These are phyloP conservation scores for Reinhardtius hippoglossoides DNA, from an alignment of 2,113 vertebrate genomes.

Conservation along the genomic window DNA sequence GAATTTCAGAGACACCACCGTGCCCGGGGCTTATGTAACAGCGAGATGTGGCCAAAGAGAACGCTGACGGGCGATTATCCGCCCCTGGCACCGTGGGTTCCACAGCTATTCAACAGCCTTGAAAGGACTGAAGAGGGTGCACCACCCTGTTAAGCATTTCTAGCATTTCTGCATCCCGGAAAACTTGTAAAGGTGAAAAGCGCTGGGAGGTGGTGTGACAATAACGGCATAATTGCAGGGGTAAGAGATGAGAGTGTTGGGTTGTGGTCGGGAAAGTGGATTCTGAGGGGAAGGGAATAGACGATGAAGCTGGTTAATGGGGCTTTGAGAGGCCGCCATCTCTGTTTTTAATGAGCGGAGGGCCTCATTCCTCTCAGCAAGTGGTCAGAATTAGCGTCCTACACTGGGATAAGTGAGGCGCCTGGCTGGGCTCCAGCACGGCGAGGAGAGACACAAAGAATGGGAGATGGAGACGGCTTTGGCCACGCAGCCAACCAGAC, in stretches of 20 bases:
- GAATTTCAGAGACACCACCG: slow-evolving; percentile 19
- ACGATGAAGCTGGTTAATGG: slow-evolving; percentile 21
- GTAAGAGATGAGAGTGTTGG: neutral
- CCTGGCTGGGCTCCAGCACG: slow-evolving; percentile 50
- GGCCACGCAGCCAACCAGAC: slow-evolving; percentile 44
- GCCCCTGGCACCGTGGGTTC: slow-evolving; percentile 38
- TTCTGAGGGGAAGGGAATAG: slow-evolving; percentile 13
- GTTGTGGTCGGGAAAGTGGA: slow-evolving; percentile 28
- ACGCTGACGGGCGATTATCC: slow-evolving; percentile 46
- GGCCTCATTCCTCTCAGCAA: slow-evolving; percentile 54
- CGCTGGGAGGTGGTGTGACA: slow-evolving; percentile 38
- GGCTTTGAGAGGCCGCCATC: slow-evolving; percentile 32
- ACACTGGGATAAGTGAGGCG: slow-evolving; percentile 35
- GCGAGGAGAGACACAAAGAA: slow-evolving; percentile 25
- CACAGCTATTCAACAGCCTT: slow-evolving; percentile 44
- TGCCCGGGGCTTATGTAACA: slow-evolving; percentile 42
- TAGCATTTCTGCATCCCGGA: slow-evolving; percentile 12
- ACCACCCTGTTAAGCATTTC: slow-evolving; percentile 11
- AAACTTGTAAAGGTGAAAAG: slow-evolving; percentile 27
- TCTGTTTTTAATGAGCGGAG: slow-evolving; percentile 49
- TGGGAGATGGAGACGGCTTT: slow-evolving; percentile 42
- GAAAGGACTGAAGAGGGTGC: slow-evolving; percentile 21
- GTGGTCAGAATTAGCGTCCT: slow-evolving; percentile 53
- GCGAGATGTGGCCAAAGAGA: slow-evolving; percentile 43
- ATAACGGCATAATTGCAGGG: slow-evolving; percentile 37